Percentiles rank a stretch among this genome's conserved stretches.
Conservation (phyloP, 2,888 invertebrate genomes). For the Cryptocephalus primarius region DNA sequence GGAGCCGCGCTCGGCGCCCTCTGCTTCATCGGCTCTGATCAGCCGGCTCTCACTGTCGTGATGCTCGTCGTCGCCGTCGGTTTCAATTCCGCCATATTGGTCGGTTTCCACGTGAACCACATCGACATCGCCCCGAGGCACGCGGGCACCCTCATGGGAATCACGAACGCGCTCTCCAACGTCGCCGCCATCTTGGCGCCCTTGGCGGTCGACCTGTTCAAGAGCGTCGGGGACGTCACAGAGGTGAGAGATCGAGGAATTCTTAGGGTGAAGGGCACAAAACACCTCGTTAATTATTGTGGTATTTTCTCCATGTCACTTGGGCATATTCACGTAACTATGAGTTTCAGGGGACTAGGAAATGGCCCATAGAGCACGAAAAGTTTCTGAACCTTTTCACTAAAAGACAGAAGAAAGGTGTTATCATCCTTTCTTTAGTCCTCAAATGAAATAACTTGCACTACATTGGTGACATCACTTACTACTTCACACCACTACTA, state of each 20-base stretch:
- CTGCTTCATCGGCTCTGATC: slow-evolving; percentile 36
- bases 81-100: slow-evolving; percentile 62
- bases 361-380: too few species aligned
- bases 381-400: too few species aligned
- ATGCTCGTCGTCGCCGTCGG: slow-evolving; percentile 63
- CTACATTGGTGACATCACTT: too few species aligned
- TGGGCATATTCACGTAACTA: too few species aligned
- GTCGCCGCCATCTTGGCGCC: slow-evolving; percentile 73
- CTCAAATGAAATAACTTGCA: too few species aligned
- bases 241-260: slow-evolving; percentile 42
- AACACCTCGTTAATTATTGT: too few species aligned
- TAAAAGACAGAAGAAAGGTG: too few species aligned
- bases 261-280: too few species aligned
- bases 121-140: slow-evolving; percentile 78
- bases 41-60: slow-evolving; percentile 47
- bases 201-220: slow-evolving; percentile 46
- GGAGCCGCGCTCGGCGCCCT: slow-evolving; percentile 56
- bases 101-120: slow-evolving; percentile 69
- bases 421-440: too few species aligned
- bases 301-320: too few species aligned
- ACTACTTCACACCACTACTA: too few species aligned
- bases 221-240: slow-evolving; percentile 30
- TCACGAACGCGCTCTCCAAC: slow-evolving; percentile 68
- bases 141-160: slow-evolving; percentile 74
- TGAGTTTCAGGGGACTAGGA: too few species aligned